These are phyloP conservation scores for Eupeodes corollae DNA, from an alignment of 1,140 invertebrate species.

Conservation along the genomic window DNA sequence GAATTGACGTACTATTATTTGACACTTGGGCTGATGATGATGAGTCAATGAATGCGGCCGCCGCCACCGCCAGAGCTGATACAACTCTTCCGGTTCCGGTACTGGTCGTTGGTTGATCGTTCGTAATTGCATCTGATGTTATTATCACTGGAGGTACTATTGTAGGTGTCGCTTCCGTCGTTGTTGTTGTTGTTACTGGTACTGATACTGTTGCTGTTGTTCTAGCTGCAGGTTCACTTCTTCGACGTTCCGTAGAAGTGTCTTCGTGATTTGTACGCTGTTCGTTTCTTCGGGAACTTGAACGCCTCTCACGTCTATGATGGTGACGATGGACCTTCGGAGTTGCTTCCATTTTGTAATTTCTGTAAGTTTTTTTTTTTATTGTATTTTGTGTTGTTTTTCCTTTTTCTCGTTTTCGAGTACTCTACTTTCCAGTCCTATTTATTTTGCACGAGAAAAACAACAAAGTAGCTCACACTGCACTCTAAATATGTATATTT, in stretches of 20 bases:
- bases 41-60: background rate
- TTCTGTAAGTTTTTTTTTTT: background rate
- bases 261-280: constrained; percentile 9
- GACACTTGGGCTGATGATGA: no score
- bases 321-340: constrained; percentile 35
- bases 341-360: constrained; percentile 3
- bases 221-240: background rate
- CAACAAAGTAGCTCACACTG: no score
- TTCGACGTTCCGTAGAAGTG: no score
- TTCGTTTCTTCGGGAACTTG: constrained; percentile 23
- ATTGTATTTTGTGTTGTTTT: background rate
- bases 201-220: constrained; percentile 1
- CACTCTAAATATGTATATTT: no score
- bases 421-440: background rate
- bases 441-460: no score
- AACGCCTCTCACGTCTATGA: constrained; percentile 28
- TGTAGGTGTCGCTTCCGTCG: constrained; percentile 3
- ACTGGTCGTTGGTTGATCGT: background rate
- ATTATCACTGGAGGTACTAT: constrained; percentile 2
- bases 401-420: background rate
- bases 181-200: constrained; percentile 4
- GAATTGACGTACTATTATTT: background rate
- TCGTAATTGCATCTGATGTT: background rate
- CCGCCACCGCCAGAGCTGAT: background rate
- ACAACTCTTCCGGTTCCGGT: background rate